Base-by-base conservation (phyloP, 2,888 invertebrate genomes). In the Hypomecis punctinalis region DNA sequence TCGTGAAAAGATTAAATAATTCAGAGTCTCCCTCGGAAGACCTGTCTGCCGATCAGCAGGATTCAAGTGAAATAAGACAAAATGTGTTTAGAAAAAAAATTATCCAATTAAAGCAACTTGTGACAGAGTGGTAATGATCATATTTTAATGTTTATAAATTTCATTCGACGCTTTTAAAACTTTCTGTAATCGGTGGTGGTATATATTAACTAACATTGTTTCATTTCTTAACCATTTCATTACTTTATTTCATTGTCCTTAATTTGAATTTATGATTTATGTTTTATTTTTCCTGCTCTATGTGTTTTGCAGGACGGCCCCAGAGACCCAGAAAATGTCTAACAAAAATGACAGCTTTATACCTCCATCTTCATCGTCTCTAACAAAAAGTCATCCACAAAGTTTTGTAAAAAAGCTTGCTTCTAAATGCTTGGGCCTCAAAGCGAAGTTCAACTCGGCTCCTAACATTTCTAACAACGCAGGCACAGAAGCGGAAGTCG, bases 331-430 rank as follows among this genome's bases (percentile, higher is more conserved):
- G 87, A 89, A 89, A 89, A 86, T 82, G 76, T 88, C 84, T 90
- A 91, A 92, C 83, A 82, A 81, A 82, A 85, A 81, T 81, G 82
- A 89, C 80, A 87, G 91, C 90, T 85, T 86, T 73, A 76, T 88
- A 81, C 83, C 85, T 79, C 86, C 90, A 83, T 88, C 91, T 76
- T 86, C 91, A 82, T 91, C 91, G 72, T 84, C 85, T 76, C 73
- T 92, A 88, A 91, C 87, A 76, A 91, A 91, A 82, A 85, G 76
- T 77, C 85, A 89, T 77, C 82, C 88, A 76, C 90, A 89, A 79
- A 92, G 90, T 87, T 92, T 93, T 82, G 93, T 92, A 65, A 89
- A 91, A 89, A 91, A 90, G 89, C 89, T 93, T 87, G 93, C 93
- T 85, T 91, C 93, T 42, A 93, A 92, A 83, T 92, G 90, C 90